Evolutionary conservation across 2,797 vertebrate genomes (phyloP), one percentile per base, ranked within the genome.

Genomic region (Saxicola maurus): DNA sequence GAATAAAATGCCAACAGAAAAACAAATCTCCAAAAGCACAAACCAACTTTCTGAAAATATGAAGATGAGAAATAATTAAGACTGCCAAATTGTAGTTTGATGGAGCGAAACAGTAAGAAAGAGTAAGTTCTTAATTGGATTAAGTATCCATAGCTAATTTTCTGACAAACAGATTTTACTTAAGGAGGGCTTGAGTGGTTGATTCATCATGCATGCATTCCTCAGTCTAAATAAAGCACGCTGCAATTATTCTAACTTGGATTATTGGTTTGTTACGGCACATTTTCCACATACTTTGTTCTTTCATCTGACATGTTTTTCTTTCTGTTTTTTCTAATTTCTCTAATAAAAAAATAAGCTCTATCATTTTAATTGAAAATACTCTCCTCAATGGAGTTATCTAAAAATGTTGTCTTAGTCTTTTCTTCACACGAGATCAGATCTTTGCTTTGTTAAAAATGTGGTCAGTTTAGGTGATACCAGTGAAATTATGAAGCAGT

Each of bases 101-200:
- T 52, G 13, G 12, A 86, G 13, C 3, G 3, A 81, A 93, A 51
- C 17, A 62, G 11, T 42, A 68, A 69, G 19, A 80, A 82, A 69
- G 7, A 52, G 18, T 84, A 30, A 61, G 11, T 48, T 53, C 23
- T 17, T 74, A 62, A 43, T 31, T 71, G 25, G 45, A 59, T 74
- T 90, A 77, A 62, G 49, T 75, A 81, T 37, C 53, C 46, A 53
- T 60, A 81, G 15, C 59, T 77, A 64, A 71, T 81, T 87, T 87
- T 17, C 42, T 77, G 31, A 66, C 21, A 86, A 85, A 43, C 18
- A 43, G 25, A 64, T 82, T 91, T 85, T 84, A 40, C 64, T 84
- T 86, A 60, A 60, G 43, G 20, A 67, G 2, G 13, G 18, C 37
- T 86, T 71, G 45, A 80, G 40, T 67, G 5, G 25, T 71, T 92